phyloP scores from a whole-genome alignment of 2,888 invertebrate species.

The Agrochola lota region DNA sequence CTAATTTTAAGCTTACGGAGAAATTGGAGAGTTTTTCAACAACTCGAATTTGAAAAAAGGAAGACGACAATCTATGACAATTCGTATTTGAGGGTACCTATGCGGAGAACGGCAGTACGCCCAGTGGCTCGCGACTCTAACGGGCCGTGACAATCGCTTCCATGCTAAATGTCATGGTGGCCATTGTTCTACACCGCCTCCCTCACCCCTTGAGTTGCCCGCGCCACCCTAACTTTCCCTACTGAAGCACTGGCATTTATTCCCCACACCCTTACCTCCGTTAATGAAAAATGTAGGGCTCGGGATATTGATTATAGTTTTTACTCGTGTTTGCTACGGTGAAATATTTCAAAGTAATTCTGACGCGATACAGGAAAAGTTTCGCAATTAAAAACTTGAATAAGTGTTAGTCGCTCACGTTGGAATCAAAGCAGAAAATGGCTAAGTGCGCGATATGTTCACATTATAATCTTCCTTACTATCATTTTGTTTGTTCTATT shows the following conservation, averaged over 20 bases:
- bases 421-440: slow-evolving; percentile 23
- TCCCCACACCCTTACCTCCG: slow-evolving; percentile 81
- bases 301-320: slow-evolving; percentile 78
- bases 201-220: slow-evolving; percentile 70
- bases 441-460: slow-evolving; percentile 3
- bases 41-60: slow-evolving; percentile 63
- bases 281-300: slow-evolving; percentile 83
- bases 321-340: slow-evolving; percentile 61
- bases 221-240: slow-evolving; percentile 78
- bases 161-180: slow-evolving; percentile 90
- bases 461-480: neutral
- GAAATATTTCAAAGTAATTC: slow-evolving; percentile 55
- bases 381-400: slow-evolving; percentile 61
- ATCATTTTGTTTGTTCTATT: neutral
- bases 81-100: slow-evolving; percentile 80
- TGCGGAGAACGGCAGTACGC: slow-evolving; percentile 83
- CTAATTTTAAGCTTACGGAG: slow-evolving; percentile 48
- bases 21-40: slow-evolving; percentile 45
- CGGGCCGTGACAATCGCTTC: slow-evolving; percentile 89
- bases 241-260: slow-evolving; percentile 86
- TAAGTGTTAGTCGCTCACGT: slow-evolving; percentile 42
- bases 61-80: slow-evolving; percentile 75
- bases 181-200: slow-evolving; percentile 85
- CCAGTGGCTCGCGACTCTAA: slow-evolving; percentile 84
- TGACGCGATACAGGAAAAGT: slow-evolving; percentile 51